phyloP scores from a whole-genome alignment of 2,113 vertebrate genomes.

The Delphinapterus leucas region DNA sequence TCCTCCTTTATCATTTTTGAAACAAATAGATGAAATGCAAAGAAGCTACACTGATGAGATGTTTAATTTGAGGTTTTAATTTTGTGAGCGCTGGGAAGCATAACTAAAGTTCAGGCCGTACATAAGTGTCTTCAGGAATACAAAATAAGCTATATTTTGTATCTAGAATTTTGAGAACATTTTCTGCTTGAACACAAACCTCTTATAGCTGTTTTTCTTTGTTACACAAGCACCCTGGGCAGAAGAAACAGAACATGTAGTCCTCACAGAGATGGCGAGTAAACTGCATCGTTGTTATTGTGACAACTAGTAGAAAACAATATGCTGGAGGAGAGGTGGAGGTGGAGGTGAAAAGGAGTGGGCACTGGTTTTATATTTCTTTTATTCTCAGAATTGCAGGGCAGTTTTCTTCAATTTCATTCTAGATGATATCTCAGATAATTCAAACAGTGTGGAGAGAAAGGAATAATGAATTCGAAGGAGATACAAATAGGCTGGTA shows the following conservation, averaged over 20 bases:
- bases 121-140: conserved; percentile 34
- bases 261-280: not conserved
- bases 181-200: not conserved
- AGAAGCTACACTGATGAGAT: conserved; percentile 25
- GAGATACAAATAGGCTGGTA: not conserved
- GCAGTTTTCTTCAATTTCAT: conserved; percentile 26
- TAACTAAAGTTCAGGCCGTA: conserved; percentile 35
- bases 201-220: not conserved
- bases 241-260: not conserved
- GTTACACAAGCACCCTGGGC: not conserved
- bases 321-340: not conserved
- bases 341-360: not conserved
- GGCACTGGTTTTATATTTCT: not conserved
- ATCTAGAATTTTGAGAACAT: not conserved
- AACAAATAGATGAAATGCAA: conserved; percentile 55
- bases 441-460: not conserved
- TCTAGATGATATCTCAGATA: not conserved
- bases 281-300: not conserved
- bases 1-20: conserved; percentile 40
- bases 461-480: not conserved
- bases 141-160: conserved; percentile 25
- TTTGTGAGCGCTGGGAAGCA: conserved; percentile 40
- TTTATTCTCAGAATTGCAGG: conserved; percentile 14
- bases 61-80: conserved; percentile 62
- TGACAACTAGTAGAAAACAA: conserved; percentile 7